Conservation (phyloP, 2,888 invertebrate species). For the Chelonus formosanus region DNA sequence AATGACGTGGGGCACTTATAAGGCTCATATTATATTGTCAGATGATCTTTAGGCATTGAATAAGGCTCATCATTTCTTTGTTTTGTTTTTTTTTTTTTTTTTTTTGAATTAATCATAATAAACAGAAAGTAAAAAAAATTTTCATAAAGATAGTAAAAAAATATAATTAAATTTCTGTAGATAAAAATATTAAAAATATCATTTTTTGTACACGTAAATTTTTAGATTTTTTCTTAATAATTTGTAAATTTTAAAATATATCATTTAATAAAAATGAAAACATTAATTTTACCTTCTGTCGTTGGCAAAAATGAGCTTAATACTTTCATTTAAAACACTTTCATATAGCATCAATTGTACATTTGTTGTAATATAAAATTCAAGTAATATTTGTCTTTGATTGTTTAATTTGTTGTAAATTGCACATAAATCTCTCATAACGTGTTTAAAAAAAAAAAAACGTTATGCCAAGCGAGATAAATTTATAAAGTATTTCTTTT, state of each 20-base stretch:
- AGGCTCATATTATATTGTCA: conserved; percentile 40
- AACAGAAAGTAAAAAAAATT: too few relatives aligned
- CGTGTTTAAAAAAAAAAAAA: conserved; percentile 52
- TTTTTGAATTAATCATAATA: too few relatives aligned
- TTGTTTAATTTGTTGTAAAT: conserved; percentile 24
- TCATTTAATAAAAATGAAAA: too few relatives aligned
- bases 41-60: conserved; percentile 29
- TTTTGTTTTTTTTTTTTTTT: too few relatives aligned
- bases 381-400: conserved; percentile 23
- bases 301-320: conserved; percentile 21
- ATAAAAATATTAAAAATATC: too few relatives aligned
- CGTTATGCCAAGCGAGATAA: conserved; percentile 48
- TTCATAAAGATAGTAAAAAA: too few relatives aligned
- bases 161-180: too few relatives aligned
- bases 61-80: conserved; percentile 9
- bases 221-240: too few relatives aligned
- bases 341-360: conserved; percentile 13
- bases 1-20: conserved; percentile 29
- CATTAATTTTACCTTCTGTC: conserved; percentile 17
- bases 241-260: too few relatives aligned
- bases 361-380: not conserved
- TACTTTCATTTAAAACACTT: conserved; percentile 14
- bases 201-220: too few relatives aligned
- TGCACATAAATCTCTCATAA: conserved; percentile 30
- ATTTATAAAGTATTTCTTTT: conserved; percentile 53